A percentile compares a stretch with the other conserved stretches of the same genome.
Evolutionary conservation across 2,113 vertebrate genomes (phyloP).

Genomic region (Ptyas mucosa): DNA sequence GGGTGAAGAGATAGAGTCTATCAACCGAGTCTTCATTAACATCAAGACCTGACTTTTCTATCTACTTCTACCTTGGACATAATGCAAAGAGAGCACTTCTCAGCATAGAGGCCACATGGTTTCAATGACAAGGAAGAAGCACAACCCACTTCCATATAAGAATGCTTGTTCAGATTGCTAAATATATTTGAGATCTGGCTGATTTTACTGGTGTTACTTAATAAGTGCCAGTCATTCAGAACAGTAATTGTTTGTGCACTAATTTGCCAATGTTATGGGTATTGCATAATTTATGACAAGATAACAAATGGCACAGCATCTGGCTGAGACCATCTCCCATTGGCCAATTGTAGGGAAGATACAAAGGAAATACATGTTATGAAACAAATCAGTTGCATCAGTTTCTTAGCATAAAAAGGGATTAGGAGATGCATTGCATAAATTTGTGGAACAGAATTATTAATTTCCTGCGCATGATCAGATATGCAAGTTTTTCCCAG

Average conservation of each 20-base stretch:
- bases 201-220: neutral
- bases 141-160: neutral
- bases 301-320: neutral
- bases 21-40: neutral
- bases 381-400: neutral
- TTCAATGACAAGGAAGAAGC: neutral
- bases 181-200: neutral
- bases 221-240: neutral
- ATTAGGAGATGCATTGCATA: neutral
- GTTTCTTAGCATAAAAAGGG: neutral
- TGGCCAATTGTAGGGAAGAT: neutral
- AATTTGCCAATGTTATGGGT: neutral
- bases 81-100: neutral
- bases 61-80: neutral
- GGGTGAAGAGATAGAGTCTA: neutral
- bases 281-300: neutral
- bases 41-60: neutral
- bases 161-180: neutral
- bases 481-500: neutral
- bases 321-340: neutral
- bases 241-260: neutral
- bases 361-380: neutral
- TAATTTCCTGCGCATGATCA: neutral
- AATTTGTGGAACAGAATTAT: neutral
- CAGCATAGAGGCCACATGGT: neutral